These are phyloP conservation scores for Macquaria australasica DNA, from an alignment of 2,113 vertebrate genomes.

Conservation along the genomic window DNA sequence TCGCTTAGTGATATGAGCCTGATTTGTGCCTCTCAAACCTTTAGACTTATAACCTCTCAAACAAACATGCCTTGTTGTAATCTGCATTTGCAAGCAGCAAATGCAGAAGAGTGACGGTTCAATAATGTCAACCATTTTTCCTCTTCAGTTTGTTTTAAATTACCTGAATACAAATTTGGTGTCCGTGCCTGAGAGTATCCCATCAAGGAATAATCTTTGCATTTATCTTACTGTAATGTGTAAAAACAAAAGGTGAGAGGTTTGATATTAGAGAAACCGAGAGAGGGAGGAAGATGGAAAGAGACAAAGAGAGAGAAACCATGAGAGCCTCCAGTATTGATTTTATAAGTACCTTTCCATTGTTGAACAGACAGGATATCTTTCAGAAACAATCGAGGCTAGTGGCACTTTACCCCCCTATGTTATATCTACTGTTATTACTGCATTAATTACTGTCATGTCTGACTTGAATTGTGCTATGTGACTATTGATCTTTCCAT, in stretches of 20 bases:
- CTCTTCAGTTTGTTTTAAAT: background rate
- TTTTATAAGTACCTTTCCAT: slow-evolving; percentile 72
- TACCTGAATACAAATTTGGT: background rate
- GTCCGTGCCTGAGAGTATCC: background rate
- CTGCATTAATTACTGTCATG: slow-evolving; percentile 71
- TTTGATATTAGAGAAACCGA: slow-evolving; percentile 13
- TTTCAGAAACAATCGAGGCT: slow-evolving; percentile 49
- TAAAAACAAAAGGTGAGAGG: slow-evolving; percentile 35
- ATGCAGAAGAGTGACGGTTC: background rate
- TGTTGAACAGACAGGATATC: slow-evolving; percentile 59
- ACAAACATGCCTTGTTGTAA: background rate
- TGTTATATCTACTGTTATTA: slow-evolving; percentile 49
- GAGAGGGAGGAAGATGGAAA: slow-evolving; percentile 12
- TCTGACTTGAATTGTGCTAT: slow-evolving; percentile 36
- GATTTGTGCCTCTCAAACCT: background rate
- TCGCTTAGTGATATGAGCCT: background rate
- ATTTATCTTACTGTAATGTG: background rate
- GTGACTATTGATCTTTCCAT: slow-evolving; percentile 44
- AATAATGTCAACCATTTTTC: background rate
- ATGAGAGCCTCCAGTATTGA: slow-evolving; percentile 63
- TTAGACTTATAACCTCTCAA: background rate
- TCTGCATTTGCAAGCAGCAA: too few species aligned
- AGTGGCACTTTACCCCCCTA: slow-evolving; percentile 40
- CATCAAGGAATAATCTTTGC: background rate
- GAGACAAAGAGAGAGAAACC: slow-evolving; percentile 39